phyloP scores from a whole-genome alignment of 1,140 invertebrate species.

The Sminthurinus signatus region DNA sequence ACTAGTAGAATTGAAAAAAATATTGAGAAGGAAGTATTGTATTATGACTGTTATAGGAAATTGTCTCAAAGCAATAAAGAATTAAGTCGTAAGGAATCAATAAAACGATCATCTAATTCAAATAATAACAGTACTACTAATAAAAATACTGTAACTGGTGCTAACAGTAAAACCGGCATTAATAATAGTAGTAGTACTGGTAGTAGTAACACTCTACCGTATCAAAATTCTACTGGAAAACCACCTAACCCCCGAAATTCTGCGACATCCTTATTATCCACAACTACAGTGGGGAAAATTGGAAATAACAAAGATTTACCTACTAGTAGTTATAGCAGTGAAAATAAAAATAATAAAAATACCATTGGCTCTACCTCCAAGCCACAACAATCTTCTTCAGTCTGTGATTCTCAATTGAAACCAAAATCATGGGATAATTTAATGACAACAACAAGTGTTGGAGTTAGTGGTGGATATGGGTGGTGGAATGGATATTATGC shows the following conservation, averaged over 20 bases:
- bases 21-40: constrained; percentile 11
- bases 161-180: no score
- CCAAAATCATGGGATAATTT: constrained; percentile 40
- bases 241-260: no score
- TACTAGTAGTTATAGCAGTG: no score
- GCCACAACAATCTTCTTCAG: background rate
- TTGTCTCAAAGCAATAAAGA: constrained; percentile 36
- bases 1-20: background rate
- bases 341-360: no score
- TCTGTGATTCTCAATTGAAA: constrained; percentile 11
- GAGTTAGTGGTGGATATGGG: constrained; percentile 42
- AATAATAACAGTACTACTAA: no score
- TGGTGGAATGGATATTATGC: constrained; percentile 38
- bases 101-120: background rate
- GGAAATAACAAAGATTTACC: no score
- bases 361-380: no score
- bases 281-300: no score
- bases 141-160: no score
- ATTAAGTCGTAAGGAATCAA: constrained; percentile 4
- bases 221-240: no score
- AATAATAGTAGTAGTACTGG: no score
- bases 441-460: constrained; percentile 36
- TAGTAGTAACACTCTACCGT: background rate
- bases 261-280: no score
- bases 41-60: constrained; percentile 37